phyloP scores from a whole-genome alignment of 2,113 vertebrate species.

The Cochlearius cochlearius region DNA sequence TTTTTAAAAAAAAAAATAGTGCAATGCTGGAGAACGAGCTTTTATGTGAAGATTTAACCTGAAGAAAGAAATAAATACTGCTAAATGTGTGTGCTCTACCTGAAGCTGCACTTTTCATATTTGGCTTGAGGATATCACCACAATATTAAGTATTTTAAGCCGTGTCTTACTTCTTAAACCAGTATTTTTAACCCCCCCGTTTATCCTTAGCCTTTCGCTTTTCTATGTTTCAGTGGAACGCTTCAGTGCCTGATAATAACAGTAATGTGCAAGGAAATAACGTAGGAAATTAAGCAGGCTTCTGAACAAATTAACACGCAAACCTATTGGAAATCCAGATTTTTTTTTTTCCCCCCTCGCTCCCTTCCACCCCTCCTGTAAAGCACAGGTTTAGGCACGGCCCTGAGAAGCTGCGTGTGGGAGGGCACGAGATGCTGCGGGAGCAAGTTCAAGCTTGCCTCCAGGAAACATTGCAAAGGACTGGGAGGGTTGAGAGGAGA shows the following conservation, averaged over 20 bases:
- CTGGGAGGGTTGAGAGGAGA: neutral
- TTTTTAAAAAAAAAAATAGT: neutral
- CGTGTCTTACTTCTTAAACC: neutral
- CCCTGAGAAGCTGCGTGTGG: neutral
- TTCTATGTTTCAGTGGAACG: neutral
- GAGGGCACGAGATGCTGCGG: neutral
- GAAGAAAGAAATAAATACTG: neutral
- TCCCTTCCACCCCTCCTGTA: neutral
- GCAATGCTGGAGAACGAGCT: neutral
- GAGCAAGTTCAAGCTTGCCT: neutral
- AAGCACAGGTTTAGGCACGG: neutral
- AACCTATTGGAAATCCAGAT: neutral
- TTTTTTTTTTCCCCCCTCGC: rapidly evolving
- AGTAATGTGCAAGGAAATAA: neutral
- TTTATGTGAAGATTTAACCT: neutral
- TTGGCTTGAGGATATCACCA: neutral
- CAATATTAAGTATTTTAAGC: neutral
- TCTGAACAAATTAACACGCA: neutral
- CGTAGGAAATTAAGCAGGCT: neutral
- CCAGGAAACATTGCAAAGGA: neutral
- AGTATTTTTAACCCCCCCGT: neutral
- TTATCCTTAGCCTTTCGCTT: neutral
- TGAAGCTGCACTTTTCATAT: neutral
- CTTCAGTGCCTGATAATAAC: neutral
- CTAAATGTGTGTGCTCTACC: neutral